Evolutionary conservation across 1,140 invertebrate genomes (phyloP).

Genomic region (Brachionus paranguensis): DNA sequence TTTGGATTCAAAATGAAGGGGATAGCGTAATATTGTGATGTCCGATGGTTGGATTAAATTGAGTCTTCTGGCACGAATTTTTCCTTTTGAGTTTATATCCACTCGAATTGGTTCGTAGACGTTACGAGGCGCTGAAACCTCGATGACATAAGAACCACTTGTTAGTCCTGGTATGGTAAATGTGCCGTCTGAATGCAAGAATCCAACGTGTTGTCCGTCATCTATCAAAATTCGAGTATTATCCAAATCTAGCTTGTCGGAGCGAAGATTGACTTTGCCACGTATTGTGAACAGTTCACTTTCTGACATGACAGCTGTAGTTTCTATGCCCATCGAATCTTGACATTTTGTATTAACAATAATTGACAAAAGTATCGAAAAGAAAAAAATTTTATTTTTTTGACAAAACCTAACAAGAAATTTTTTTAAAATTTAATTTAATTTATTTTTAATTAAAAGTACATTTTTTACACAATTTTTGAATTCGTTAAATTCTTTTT

Average conservation of each 20-base stretch:
- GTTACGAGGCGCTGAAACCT: conserved; percentile 78
- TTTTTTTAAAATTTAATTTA: not conserved
- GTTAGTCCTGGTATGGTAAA: conserved; percentile 58
- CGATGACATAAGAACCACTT: conserved; percentile 82
- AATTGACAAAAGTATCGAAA: not conserved
- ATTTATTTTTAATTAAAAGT: not conserved
- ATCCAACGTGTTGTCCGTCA: conserved; percentile 20
- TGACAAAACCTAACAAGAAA: conserved; percentile 3
- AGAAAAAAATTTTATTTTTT: not conserved
- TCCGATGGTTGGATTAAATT: conserved; percentile 83
- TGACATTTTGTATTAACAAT: not conserved
- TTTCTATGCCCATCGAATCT: not conserved
- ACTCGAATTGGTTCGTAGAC: conserved; percentile 83
- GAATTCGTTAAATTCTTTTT: conserved; percentile 35
- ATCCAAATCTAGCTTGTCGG: not conserved
- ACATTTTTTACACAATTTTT: conserved; percentile 35
- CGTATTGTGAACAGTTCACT: not conserved
- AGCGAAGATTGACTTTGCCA: conserved; percentile 19
- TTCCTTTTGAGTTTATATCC: conserved; percentile 90
- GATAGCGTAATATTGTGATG: conserved; percentile 65
- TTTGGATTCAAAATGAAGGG: conserved; percentile 72
- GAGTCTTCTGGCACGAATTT: conserved; percentile 81
- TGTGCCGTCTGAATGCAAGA: conserved; percentile 18
- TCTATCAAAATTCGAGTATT: conserved; percentile 38
- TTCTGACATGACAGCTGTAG: not conserved